phyloP scores from a whole-genome alignment of 2,888 invertebrate species.

The Drepanosiphum platanoidis region DNA sequence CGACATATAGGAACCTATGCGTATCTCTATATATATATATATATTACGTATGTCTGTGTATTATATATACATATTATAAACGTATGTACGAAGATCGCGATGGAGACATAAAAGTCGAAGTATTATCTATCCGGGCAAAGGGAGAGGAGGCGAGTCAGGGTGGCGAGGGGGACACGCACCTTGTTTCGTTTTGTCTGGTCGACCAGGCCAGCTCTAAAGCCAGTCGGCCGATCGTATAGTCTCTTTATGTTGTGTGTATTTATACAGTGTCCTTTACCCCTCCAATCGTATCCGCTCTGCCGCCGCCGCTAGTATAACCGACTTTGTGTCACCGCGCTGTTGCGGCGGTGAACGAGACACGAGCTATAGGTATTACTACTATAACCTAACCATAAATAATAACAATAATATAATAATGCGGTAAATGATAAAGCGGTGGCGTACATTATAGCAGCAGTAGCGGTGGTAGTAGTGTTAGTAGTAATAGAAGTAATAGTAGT shows the following conservation, averaged over 20 bases:
- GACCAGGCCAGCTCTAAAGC: background rate
- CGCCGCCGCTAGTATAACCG: background rate
- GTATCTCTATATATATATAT: too few species aligned
- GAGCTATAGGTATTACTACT: background rate
- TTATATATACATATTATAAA: background rate
- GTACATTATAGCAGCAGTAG: too few species aligned
- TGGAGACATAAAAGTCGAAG: slow-evolving; percentile 7
- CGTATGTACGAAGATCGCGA: background rate
- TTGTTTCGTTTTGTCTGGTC: slow-evolving; percentile 29
- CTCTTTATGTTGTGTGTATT: slow-evolving; percentile 10
- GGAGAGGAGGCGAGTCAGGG: background rate
- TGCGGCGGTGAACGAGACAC: background rate
- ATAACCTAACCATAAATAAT: slow-evolving; percentile 30
- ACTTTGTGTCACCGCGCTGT: slow-evolving; percentile 27
- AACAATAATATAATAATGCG: slow-evolving; percentile 47
- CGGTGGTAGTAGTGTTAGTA: background rate
- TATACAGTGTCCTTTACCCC: background rate
- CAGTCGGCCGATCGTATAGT: slow-evolving; percentile 2
- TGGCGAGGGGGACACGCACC: background rate
- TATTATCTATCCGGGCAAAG: background rate
- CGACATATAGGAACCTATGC: too few species aligned
- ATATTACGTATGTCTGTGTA: too few species aligned
- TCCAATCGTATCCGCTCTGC: background rate
- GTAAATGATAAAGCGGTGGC: slow-evolving; percentile 22
- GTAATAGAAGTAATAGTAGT: too few species aligned